Conservation (phyloP, 2,888 invertebrate genomes). For the Acrobasis suavella region DNA sequence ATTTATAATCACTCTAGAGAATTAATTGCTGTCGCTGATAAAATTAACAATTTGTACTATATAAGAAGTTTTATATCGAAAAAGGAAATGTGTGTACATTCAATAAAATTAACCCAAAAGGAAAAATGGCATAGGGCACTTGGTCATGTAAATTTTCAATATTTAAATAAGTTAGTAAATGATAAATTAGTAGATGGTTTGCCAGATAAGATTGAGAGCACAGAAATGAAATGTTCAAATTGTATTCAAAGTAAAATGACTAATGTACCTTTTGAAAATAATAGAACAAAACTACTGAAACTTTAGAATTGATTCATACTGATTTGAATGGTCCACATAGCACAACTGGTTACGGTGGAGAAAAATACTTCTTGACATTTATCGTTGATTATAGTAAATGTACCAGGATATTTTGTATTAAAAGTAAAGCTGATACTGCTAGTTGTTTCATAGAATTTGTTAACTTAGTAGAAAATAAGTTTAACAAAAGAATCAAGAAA, state of each 20-base stretch:
- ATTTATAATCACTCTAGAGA: constrained; percentile 32
- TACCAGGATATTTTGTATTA: too few species aligned
- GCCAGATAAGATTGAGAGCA: constrained; percentile 35
- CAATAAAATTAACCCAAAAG: constrained; percentile 23
- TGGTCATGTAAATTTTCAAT: constrained; percentile 36
- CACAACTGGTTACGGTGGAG: constrained; percentile 28
- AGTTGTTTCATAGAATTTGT: too few species aligned
- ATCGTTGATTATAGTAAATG: too few species aligned
- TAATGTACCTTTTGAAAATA: constrained; percentile 31
- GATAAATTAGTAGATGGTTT: constrained; percentile 37
- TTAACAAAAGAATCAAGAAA: constrained; percentile 35
- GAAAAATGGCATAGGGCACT: too few species aligned
- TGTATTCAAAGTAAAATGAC: too few species aligned
- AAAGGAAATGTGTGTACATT: constrained; percentile 29
- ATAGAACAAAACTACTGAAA: constrained; percentile 33
- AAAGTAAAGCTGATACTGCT: too few species aligned
- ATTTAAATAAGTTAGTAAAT: constrained; percentile 32
- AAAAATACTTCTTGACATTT: too few species aligned
- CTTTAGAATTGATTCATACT: constrained; percentile 36
- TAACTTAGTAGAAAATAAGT: neutral
- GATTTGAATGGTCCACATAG: constrained; percentile 39
- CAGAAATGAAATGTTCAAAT: neutral
- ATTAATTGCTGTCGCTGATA: constrained; percentile 30
- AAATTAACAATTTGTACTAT: too few species aligned
- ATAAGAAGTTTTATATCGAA: neutral